These are phyloP conservation scores for Sesamia nonagrioides DNA, from an alignment of 1,140 invertebrate genomes.

Conservation along the genomic window DNA sequence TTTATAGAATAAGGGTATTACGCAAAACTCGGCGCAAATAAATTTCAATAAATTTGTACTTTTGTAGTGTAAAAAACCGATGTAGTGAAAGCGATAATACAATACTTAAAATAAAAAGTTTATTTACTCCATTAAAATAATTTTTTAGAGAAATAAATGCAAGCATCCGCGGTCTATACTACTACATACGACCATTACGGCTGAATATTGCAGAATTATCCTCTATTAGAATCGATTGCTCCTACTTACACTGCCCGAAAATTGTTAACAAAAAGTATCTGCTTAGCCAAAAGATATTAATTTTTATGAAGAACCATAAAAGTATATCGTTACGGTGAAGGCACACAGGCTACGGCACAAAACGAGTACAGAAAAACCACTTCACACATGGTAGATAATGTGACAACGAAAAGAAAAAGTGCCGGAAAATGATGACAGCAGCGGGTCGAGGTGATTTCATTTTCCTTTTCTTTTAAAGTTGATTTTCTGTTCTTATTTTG, in stretches of 20 bases:
- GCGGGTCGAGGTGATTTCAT: neutral
- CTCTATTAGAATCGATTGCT: too few relatives aligned
- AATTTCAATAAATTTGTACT: too few relatives aligned
- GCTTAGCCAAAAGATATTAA: conserved; percentile 21
- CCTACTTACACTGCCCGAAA: neutral
- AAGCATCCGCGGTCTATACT: too few relatives aligned
- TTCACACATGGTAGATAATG: neutral
- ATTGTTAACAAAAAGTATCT: conserved; percentile 4
- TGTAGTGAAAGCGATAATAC: too few relatives aligned
- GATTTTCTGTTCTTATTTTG: neutral
- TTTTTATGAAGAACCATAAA: conserved; percentile 38
- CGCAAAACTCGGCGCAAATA: too few relatives aligned
- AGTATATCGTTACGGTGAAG: conserved; percentile 21
- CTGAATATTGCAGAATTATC: too few relatives aligned
- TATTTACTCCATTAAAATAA: too few relatives aligned
- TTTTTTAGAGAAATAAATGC: too few relatives aligned
- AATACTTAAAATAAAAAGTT: too few relatives aligned
- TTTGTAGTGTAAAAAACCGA: too few relatives aligned
- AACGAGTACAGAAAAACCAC: neutral
- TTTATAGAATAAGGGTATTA: too few relatives aligned
- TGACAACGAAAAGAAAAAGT: neutral
- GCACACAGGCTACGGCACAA: neutral
- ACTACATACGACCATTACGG: too few relatives aligned
- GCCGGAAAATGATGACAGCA: neutral
- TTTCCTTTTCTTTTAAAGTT: neutral